phyloP scores from a whole-genome alignment of 2,113 vertebrate species.

The Notiomystis cincta region DNA sequence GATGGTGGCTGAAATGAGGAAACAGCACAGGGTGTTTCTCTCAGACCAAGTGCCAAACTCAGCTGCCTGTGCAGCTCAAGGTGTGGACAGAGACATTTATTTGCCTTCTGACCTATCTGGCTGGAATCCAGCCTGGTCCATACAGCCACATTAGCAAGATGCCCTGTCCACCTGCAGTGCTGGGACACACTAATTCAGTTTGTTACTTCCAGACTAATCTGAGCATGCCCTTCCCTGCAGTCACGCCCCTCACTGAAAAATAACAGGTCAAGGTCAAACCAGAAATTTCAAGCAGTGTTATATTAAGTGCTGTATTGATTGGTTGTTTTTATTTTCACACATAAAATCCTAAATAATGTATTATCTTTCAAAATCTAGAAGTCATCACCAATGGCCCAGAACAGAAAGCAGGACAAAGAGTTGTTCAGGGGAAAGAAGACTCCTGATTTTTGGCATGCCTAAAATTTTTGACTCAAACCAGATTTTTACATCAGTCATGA shows the following conservation, averaged over 20 bases:
- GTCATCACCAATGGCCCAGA: neutral
- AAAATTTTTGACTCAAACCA: neutral
- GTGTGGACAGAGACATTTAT: neutral
- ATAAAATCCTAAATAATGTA: neutral
- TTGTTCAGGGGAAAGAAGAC: neutral
- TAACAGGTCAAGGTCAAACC: neutral
- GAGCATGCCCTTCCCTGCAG: neutral
- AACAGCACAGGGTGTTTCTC: constrained; percentile 1
- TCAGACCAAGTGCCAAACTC: neutral
- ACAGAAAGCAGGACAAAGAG: neutral
- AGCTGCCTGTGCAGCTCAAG: neutral
- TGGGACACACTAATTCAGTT: neutral
- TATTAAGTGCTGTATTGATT: neutral
- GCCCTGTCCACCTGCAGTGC: neutral
- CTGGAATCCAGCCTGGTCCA: neutral
- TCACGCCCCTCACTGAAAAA: neutral
- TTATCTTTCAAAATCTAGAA: neutral
- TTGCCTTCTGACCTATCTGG: neutral
- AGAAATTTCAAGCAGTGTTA: neutral
- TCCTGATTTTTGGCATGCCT: neutral
- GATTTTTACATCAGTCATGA: neutral
- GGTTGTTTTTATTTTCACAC: neutral
- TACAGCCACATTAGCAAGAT: neutral
- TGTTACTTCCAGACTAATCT: neutral
- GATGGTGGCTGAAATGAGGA: neutral